Evolutionary conservation across 2,113 vertebrate genomes (phyloP).

Genomic region (Atlantisia rogersi): DNA sequence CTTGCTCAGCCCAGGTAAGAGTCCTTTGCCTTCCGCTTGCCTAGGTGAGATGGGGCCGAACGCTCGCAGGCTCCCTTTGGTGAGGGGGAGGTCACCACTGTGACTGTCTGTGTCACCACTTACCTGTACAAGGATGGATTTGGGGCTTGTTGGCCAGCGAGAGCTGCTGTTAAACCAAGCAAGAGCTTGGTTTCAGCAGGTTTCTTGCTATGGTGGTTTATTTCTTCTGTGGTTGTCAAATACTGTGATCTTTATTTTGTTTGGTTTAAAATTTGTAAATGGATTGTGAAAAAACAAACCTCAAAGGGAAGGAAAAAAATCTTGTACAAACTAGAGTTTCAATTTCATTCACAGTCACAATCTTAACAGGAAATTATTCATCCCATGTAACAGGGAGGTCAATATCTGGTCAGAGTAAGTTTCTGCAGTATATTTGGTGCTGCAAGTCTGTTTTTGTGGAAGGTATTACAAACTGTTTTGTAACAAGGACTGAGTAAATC

Average conservation of each 20-base stretch:
- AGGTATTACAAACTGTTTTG: not conserved
- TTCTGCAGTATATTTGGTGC: not conserved
- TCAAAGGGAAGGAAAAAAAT: not conserved
- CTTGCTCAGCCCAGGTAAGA: slow-evolving; percentile 77
- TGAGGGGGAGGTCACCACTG: not conserved
- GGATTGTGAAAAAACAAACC: not conserved
- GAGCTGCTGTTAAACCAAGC: not conserved
- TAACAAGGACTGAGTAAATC: not conserved
- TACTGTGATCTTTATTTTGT: not conserved
- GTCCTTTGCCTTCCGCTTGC: not conserved
- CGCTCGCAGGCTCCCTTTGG: not conserved
- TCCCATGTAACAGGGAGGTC: not conserved
- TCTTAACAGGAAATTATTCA: not conserved
- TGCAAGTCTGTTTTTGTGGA: not conserved
- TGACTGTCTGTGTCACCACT: not conserved
- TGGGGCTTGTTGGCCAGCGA: not conserved
- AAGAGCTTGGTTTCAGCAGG: not conserved
- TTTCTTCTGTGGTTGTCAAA: not conserved
- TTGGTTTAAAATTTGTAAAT: not conserved
- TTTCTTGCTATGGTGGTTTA: not conserved
- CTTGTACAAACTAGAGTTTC: not conserved
- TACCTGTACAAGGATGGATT: fast-evolving
- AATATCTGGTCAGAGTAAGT: fast-evolving
- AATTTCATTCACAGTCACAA: not conserved
- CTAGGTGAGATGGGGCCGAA: not conserved